Evolutionary conservation across 2,797 vertebrate species (phyloP), one percentile per base, ranked within the genome.

Genomic region (Diplodus puntazzo): DNA sequence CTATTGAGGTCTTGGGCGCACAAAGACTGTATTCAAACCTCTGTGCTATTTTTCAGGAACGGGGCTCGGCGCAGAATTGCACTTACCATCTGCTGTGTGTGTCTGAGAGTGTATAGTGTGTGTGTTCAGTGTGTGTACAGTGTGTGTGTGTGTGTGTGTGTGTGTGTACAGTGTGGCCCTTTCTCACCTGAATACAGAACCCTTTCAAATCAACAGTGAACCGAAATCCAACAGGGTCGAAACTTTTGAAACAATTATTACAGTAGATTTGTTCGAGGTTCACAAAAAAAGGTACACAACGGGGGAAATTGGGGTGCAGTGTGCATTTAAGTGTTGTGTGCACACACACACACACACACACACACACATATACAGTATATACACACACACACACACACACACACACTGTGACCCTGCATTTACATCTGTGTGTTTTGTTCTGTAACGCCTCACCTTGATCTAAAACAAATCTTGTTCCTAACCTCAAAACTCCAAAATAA

Each of bases 21-120:
- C 90, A 93, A 92, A 92, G 89, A 83, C 82, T 70, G 83, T 68
- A 89, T 91, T 91, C 84, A 90, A 90, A 83, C 80, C 82, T 81
- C 85, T 85, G 85, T 80, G 85, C 87, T 87, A 82, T 87, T 91
- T 88, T 91, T 82, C 80, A 80, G 84, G 76, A 76, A 55, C 63
- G 34, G 34, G 69, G 72, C 76, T 86, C 78, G 17, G 76, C 42
- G 61, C 67, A 82, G 78, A 86, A 81, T 77, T 43, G 50, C 82
- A 82, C 85, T 68, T 55, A 72, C 82, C 87, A 86, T 90, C 88
- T 90, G 88, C 81, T 86, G 69, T 69, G 73, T 79, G 70, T 77
- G 69, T 67, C 30, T 34, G 30, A 5, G 30, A 34, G 30, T 34
- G 30, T 34, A 55, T 74, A 54, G 59, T 64, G 69, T 70, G 70